Conservation (phyloP, 2,797 vertebrate genomes). For the Pangasius djambal region DNA sequence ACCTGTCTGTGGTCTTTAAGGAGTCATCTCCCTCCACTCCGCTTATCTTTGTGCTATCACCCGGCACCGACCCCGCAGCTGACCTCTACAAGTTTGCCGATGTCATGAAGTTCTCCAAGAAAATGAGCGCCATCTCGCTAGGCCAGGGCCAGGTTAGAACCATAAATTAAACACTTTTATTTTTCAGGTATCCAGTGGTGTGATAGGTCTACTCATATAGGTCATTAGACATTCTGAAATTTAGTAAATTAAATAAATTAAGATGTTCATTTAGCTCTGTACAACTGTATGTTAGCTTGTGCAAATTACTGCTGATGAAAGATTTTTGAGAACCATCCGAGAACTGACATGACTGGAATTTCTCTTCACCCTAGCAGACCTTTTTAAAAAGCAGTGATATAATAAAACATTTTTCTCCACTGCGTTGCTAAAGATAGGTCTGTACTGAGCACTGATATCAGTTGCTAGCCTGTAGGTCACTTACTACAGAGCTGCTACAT, state of each 20-base stretch:
- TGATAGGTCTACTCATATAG: background rate
- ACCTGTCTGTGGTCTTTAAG: constrained; percentile 82
- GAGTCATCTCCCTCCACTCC: constrained; percentile 82
- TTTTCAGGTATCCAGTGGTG: background rate
- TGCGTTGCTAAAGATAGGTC: constrained; percentile 60
- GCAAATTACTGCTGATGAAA: background rate
- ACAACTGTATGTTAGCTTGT: background rate
- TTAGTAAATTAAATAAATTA: background rate
- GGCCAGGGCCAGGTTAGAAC: constrained; percentile 90
- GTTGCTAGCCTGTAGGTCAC: background rate
- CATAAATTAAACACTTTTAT: background rate
- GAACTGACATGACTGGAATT: background rate
- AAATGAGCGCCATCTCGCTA: constrained; percentile 87
- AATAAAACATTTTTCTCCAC: constrained; percentile 54
- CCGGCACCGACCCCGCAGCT: constrained; percentile 87
- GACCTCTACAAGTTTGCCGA: constrained; percentile 93
- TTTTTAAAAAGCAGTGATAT: constrained; percentile 49
- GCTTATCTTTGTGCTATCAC: constrained; percentile 88
- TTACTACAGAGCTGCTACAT: constrained; percentile 47
- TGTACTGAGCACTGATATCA: constrained; percentile 50
- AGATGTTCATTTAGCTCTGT: background rate
- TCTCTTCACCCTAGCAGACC: background rate
- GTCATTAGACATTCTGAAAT: background rate
- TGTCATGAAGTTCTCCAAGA: constrained; percentile 89
- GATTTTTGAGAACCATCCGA: background rate